These are phyloP conservation scores for Nyctibius bracteatus DNA, from an alignment of 2,113 vertebrate species.

Conservation along the genomic window DNA sequence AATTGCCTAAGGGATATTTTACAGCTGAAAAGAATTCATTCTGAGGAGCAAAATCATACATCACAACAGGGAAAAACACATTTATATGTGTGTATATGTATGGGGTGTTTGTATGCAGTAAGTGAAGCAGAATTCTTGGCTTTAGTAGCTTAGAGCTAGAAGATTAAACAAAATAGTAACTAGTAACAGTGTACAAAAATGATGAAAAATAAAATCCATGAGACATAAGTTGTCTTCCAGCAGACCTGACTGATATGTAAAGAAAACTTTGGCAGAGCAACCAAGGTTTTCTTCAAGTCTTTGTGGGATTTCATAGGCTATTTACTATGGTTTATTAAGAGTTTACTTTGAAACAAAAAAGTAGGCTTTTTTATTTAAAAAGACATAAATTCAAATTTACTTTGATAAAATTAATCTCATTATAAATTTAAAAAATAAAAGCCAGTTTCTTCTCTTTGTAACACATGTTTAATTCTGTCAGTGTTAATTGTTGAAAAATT, in stretches of 20 bases:
- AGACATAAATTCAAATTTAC: not conserved
- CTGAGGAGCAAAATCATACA: not conserved
- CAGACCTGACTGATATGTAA: not conserved
- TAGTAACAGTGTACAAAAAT: not conserved
- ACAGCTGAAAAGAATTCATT: not conserved
- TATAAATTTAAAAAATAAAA: not conserved
- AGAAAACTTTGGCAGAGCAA: not conserved
- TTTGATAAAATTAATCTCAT: not conserved
- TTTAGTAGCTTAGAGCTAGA: not conserved
- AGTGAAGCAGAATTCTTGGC: not conserved
- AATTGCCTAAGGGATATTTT: not conserved
- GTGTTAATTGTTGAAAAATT: not conserved
- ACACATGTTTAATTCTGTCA: not conserved
- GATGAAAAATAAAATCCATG: not conserved
- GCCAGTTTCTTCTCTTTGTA: not conserved
- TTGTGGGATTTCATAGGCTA: not conserved
- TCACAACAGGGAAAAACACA: not conserved
- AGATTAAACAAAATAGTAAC: not conserved
- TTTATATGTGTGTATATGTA: not conserved
- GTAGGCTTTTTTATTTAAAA: not conserved
- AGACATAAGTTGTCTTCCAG: not conserved
- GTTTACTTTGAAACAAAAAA: not conserved
- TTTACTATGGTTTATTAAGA: not conserved
- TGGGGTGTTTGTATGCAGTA: not conserved
- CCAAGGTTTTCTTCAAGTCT: not conserved